These are phyloP conservation scores for Pitangus sulphuratus DNA, from an alignment of 2,797 vertebrate species.

Conservation along the genomic window DNA sequence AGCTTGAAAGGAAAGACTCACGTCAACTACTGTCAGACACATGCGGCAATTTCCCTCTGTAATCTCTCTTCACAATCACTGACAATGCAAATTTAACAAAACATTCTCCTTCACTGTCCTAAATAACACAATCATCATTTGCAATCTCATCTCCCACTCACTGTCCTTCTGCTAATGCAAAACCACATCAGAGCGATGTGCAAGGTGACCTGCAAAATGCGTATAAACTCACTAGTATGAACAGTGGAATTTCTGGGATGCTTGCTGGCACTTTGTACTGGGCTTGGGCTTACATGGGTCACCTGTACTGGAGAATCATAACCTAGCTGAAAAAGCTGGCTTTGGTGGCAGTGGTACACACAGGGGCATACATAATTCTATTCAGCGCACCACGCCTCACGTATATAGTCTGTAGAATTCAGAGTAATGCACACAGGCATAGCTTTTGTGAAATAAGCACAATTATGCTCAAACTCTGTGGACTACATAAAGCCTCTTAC, in stretches of 20 bases:
- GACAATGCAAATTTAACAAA: background rate
- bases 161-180: background rate
- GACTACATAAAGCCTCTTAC: slow-evolving; percentile 13
- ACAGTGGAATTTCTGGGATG: background rate
- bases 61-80: background rate
- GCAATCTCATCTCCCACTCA: background rate
- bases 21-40: background rate
- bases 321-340: background rate
- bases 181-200: background rate
- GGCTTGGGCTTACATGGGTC: background rate
- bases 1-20: background rate
- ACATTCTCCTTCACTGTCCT: background rate
- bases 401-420: background rate
- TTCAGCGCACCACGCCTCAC: background rate
- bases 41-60: background rate
- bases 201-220: background rate
- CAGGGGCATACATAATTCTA: background rate
- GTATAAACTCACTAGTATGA: background rate
- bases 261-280: background rate
- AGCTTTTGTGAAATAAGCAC: background rate
- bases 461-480: background rate
- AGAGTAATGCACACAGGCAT: background rate
- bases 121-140: background rate
- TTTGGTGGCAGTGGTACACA: background rate
- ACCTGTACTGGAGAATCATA: background rate